Evolutionary conservation across 2,888 invertebrate genomes (phyloP), one percentile per base, ranked within the genome.

Genomic region (Cheiracanthium punctorium): DNA sequence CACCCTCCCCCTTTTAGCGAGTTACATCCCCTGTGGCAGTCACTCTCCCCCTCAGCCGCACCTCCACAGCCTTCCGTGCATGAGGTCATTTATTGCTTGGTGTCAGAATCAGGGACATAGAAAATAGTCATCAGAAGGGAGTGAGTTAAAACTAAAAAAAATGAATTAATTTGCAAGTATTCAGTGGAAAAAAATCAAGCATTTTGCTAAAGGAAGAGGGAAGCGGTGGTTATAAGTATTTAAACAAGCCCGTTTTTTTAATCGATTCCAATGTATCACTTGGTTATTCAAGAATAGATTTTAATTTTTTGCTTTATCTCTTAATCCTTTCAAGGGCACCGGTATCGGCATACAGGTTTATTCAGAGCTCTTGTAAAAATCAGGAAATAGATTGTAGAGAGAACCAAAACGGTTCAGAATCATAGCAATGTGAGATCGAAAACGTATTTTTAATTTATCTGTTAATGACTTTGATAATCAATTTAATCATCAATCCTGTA

Each of bases 41-140:
- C 72, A 41, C 14, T 28, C 77, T 43, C 64, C 76, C 76, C 29
- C 64, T 74, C 20, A 28, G 20, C 33, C 41, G 37, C 41, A 30
- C 37, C 14, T 29, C 65, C 65, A 5, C 58, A 24, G 24, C 58
- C n/a, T 64, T 32, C 76, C 37, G 37, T 75, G 52, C 37, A 30
- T n/a, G 48, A 67, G 82, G 79, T 84, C 84, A 79, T 84, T 84
- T 84, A 84, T 84, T 29, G 77, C 84, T 41, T 58, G 52, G 69
- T 76, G 84, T 84, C 84, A 84, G 72, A 77, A 43, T 84, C 84
- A 84, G 84, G 24, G 24, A 70, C 37, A 58, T 71, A 76, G 82
- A 76, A 76, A 82, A 82, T 65, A 70, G 75, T 69, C 74, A 24
- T 70, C 58, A 48, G 24, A 67, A 74, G 70, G 69, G 33, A 24